These are phyloP conservation scores for Silurus asotus DNA, from an alignment of 2,113 vertebrate genomes.

Conservation along the genomic window DNA sequence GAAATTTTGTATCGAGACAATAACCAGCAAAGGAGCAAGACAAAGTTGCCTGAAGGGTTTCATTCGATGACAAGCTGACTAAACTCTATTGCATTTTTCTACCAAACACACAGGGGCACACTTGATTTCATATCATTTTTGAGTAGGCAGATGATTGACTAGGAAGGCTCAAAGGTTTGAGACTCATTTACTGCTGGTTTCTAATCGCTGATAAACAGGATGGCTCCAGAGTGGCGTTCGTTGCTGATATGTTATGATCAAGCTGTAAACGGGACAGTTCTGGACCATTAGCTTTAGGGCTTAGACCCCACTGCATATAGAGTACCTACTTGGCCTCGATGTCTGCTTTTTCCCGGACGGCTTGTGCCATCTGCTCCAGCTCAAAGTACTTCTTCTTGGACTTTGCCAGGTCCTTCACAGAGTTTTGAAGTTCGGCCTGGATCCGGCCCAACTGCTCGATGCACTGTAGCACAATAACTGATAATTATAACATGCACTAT, in stretches of 20 bases:
- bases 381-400: conserved; percentile 99
- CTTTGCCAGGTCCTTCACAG: conserved; percentile 97
- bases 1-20: conserved; percentile 38
- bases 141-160: conserved; percentile 5
- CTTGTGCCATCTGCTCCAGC: conserved; percentile 96
- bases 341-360: conserved; percentile 94
- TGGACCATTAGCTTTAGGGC: not conserved
- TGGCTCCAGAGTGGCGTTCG: not conserved
- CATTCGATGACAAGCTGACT: conserved; percentile 13
- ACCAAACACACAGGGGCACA: not conserved
- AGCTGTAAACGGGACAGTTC: not conserved
- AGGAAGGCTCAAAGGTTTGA: not conserved
- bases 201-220: conserved; percentile 14
- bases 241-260: not conserved
- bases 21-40: conserved; percentile 19
- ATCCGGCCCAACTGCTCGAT: conserved; percentile 95
- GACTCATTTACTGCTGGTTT: not conserved
- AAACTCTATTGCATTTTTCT: not conserved
- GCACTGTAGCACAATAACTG: conserved; percentile 72
- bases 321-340: conserved; percentile 95
- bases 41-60: conserved; percentile 3
- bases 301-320: conserved; percentile 1
- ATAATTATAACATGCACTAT: not conserved
- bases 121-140: not conserved
- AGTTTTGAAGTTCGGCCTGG: conserved; percentile 94